Conservation (phyloP, 2,797 vertebrate species). For the Meda fulgida region DNA sequence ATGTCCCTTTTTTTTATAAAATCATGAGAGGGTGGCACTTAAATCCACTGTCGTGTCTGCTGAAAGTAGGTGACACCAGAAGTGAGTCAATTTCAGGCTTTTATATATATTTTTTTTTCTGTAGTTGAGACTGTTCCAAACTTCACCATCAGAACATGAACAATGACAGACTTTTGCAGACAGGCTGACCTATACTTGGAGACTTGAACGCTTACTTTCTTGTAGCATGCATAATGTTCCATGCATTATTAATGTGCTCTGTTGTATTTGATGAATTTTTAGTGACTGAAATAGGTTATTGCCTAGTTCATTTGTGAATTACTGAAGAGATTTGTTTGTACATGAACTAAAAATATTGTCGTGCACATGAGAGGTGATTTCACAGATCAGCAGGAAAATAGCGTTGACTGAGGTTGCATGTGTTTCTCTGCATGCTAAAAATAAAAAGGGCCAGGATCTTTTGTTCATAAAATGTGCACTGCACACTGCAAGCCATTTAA, state of each 20-base stretch:
- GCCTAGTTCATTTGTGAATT: slow-evolving; percentile 43
- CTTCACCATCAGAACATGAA: background rate
- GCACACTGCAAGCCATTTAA: background rate
- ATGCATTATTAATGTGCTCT: slow-evolving; percentile 49
- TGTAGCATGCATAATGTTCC: slow-evolving; percentile 47
- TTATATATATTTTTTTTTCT: background rate
- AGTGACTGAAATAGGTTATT: slow-evolving; percentile 78
- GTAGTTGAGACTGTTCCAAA: background rate
- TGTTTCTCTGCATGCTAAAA: slow-evolving; percentile 7
- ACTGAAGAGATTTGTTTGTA: slow-evolving; percentile 31
- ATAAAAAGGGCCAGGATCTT: background rate
- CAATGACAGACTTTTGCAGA: slow-evolving; percentile 43
- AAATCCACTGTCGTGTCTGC: background rate
- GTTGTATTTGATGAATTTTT: slow-evolving; percentile 67
- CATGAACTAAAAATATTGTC: slow-evolving; percentile 45
- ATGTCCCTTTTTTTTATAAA: background rate
- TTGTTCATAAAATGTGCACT: slow-evolving; percentile 8
- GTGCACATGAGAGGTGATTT: slow-evolving; percentile 37
- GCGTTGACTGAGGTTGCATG: slow-evolving; percentile 23
- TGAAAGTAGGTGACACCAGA: slow-evolving; percentile 27
- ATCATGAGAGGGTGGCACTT: background rate
- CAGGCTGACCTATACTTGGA: slow-evolving; percentile 40
- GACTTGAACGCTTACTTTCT: slow-evolving; percentile 4
- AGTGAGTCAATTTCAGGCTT: slow-evolving; percentile 6
- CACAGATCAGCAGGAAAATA: slow-evolving; percentile 44